Evolutionary conservation across 2,797 vertebrate species (phyloP).

Genomic region (Mormyrus hasselquistii): DNA sequence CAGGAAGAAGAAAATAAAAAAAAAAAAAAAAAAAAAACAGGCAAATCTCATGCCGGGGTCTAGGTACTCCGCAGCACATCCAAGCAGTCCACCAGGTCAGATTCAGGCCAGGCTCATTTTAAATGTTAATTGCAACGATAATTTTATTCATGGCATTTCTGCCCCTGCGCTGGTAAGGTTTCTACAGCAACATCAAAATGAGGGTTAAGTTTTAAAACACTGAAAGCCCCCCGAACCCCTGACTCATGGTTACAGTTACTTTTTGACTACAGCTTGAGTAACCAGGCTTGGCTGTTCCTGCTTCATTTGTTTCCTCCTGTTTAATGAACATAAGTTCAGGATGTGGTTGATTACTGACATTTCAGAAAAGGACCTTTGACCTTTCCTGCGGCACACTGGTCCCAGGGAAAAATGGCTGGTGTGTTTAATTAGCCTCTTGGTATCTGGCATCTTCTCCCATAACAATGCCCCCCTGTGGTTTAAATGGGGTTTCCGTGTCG

Average conservation of each 20-base stretch:
- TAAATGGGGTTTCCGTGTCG: background rate
- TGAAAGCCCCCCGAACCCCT: background rate
- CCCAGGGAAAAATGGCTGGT: background rate
- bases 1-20: background rate
- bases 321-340: background rate
- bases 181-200: background rate
- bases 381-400: background rate
- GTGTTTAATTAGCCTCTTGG: background rate
- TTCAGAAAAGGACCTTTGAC: background rate
- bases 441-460: background rate
- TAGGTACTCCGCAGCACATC: background rate
- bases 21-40: background rate
- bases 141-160: background rate
- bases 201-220: background rate
- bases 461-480: background rate
- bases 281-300: background rate
- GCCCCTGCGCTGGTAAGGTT: background rate
- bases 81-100: background rate
- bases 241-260: background rate
- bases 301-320: background rate
- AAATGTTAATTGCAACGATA: background rate
- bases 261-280: background rate
- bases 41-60: background rate
- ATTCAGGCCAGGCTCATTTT: background rate
- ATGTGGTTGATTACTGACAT: background rate